Evolutionary conservation across 2,797 vertebrate species (phyloP).

Genomic region (Linurgus olivaceus): DNA sequence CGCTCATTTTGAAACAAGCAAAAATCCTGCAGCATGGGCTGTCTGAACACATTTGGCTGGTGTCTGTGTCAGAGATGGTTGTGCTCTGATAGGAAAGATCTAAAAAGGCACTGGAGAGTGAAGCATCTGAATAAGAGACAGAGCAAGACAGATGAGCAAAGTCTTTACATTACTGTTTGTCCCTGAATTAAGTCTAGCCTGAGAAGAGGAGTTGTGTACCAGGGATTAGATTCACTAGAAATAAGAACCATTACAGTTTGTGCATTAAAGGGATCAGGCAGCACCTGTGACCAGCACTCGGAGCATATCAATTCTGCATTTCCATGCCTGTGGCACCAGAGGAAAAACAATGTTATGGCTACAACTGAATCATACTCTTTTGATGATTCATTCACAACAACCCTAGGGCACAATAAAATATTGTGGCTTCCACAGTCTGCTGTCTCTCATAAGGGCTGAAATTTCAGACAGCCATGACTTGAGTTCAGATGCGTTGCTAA

Average conservation of each 20-base stretch:
- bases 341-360: background rate
- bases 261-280: background rate
- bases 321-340: background rate
- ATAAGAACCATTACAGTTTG: background rate
- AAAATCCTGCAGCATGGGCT: background rate
- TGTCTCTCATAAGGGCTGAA: slow-evolving; percentile 30
- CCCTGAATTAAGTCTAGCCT: background rate
- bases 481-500: background rate
- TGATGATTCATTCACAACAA: slow-evolving; percentile 44
- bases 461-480: slow-evolving; percentile 29
- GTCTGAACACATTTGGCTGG: background rate
- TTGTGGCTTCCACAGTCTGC: background rate
- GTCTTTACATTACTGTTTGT: background rate
- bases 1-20: background rate
- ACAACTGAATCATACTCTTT: slow-evolving; percentile 30
- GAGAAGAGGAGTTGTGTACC: background rate
- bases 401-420: slow-evolving; percentile 43
- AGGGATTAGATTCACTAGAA: background rate
- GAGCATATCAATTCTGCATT: background rate
- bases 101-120: background rate
- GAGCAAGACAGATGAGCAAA: background rate
- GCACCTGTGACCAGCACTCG: background rate
- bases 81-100: background rate
- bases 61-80: background rate
- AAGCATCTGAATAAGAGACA: background rate